A percentile compares a stretch with the other conserved stretches of the same genome.
These are phyloP conservation scores for Odobenus rosmarus DNA, from an alignment of 2,113 vertebrate species.

Conservation along the genomic window DNA sequence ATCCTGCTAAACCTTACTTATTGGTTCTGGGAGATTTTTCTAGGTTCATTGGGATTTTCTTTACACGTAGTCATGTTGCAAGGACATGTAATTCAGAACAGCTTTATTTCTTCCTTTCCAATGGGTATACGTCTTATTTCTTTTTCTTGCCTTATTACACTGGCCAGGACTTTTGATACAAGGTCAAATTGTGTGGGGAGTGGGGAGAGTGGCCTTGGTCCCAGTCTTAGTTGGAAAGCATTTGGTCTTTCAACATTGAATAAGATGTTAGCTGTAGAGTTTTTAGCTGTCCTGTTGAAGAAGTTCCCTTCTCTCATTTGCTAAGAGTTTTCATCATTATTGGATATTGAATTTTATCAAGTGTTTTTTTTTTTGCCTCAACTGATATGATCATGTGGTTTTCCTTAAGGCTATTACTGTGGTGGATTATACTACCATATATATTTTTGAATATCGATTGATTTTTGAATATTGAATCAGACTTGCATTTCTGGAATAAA, in stretches of 20 bases:
- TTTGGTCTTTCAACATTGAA: background rate
- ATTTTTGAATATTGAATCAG: background rate
- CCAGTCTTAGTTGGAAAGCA: background rate
- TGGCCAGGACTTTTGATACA: background rate
- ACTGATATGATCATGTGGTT: background rate
- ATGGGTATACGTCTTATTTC: background rate
- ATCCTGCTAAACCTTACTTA: background rate
- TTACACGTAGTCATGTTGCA: background rate
- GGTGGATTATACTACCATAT: background rate
- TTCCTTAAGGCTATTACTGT: conserved; percentile 22
- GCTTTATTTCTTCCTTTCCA: conserved; percentile 9
- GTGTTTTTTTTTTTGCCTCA: background rate
- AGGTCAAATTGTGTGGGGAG: background rate
- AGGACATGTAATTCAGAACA: background rate
- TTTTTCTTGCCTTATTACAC: background rate
- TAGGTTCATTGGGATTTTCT: conserved; percentile 5
- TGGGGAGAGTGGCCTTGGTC: background rate
- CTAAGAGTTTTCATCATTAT: background rate
- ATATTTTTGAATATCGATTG: background rate
- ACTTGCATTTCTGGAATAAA: background rate
- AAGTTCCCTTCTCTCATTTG: background rate
- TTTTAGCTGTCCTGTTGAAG: background rate
- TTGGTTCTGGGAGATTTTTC: background rate
- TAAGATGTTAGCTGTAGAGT: background rate
- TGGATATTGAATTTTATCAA: background rate